Conservation (phyloP, 2,113 vertebrate genomes). For the Podarcis cretensis region DNA sequence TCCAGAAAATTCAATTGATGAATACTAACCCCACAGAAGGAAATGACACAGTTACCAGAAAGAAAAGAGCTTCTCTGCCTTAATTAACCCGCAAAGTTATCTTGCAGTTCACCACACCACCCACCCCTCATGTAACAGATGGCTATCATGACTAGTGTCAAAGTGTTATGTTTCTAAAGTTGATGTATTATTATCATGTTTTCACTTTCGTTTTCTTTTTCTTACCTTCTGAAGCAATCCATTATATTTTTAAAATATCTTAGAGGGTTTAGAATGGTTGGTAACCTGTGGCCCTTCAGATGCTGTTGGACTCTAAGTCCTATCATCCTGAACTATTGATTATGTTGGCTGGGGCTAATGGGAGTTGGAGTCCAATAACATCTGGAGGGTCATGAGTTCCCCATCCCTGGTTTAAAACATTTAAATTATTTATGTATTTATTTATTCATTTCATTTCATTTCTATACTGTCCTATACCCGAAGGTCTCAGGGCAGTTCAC, state of each 20-base stretch:
- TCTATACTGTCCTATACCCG: too few relatives aligned
- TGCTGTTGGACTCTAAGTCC: too few relatives aligned
- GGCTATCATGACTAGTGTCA: rapidly evolving
- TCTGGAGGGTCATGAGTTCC: too few relatives aligned
- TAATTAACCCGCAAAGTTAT: conserved; percentile 38
- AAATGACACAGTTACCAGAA: conserved; percentile 19
- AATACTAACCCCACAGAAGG: not conserved
- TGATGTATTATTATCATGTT: not conserved
- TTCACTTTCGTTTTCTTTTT: conserved; percentile 15
- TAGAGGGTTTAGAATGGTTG: too few relatives aligned
- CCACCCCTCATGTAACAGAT: not conserved
- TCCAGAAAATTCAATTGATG: conserved; percentile 6
- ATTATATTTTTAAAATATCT: conserved; percentile 9
- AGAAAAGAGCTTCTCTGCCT: conserved; percentile 34
- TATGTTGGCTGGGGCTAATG: too few relatives aligned
- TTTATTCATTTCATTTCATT: too few relatives aligned
- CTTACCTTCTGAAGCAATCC: not conserved
- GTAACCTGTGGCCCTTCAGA: too few relatives aligned
- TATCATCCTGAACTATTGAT: too few relatives aligned
- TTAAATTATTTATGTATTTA: too few relatives aligned
- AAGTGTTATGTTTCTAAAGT: conserved; percentile 14
- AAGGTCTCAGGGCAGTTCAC: too few relatives aligned
- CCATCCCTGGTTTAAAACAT: not conserved
- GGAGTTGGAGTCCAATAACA: too few relatives aligned
- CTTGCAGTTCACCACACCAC: not conserved